Evolutionary conservation across 2,888 invertebrate species (phyloP).

Genomic region (Yponomeuta evonymella): DNA sequence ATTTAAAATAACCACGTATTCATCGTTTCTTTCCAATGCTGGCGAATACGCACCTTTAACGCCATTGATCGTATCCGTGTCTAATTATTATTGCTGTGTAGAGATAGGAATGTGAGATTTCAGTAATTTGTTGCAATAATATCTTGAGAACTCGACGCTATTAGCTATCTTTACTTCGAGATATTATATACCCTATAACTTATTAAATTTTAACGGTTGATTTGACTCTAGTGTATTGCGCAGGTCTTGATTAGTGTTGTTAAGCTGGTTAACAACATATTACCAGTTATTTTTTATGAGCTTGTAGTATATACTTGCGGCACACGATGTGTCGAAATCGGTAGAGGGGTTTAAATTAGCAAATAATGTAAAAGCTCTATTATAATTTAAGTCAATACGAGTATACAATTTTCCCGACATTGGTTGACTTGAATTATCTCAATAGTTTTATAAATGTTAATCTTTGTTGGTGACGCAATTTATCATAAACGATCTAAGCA

Average conservation of each 20-base stretch:
- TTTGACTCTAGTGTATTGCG: background rate
- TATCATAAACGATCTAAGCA: too few relatives aligned
- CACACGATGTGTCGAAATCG: background rate
- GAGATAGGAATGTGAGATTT: slow-evolving; percentile 4
- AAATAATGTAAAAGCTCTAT: too few relatives aligned
- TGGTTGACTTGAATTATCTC: too few relatives aligned
- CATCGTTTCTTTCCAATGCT: too few relatives aligned
- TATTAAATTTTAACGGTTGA: background rate
- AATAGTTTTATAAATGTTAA: too few relatives aligned
- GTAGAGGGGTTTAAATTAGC: too few relatives aligned
- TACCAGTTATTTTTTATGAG: background rate
- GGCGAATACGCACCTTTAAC: background rate
- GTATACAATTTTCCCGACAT: too few relatives aligned
- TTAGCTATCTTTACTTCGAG: background rate
- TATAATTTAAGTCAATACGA: too few relatives aligned
- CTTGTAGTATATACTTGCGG: background rate
- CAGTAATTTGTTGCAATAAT: slow-evolving; percentile 7
- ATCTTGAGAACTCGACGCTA: background rate
- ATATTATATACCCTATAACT: background rate
- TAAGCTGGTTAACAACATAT: background rate
- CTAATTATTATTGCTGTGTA: slow-evolving; percentile 1
- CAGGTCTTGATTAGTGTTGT: background rate
- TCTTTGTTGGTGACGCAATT: too few relatives aligned
- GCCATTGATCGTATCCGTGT: background rate
- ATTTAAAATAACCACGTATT: too few relatives aligned